A percentile compares a stretch with the other conserved stretches of the same genome.
Evolutionary conservation across 2,113 vertebrate genomes (phyloP).

Genomic region (Tonatia bakeri): DNA sequence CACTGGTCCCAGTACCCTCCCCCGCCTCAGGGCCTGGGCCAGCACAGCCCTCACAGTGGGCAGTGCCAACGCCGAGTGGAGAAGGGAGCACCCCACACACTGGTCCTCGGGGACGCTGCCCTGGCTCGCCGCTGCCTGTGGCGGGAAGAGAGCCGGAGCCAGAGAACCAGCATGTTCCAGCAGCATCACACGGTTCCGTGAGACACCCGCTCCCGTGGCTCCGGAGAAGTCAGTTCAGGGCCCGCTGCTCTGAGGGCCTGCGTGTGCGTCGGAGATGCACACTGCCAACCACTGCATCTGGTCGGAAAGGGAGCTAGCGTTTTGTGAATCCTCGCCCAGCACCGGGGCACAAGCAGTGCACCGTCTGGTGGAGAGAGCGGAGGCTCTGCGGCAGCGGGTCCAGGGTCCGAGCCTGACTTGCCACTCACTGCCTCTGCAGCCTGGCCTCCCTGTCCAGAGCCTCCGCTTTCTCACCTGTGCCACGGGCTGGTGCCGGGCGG

Average conservation of each 20-base stretch:
- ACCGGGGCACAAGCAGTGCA: fast-evolving
- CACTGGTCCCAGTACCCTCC: constrained; percentile 80
- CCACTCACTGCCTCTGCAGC: fast-evolving
- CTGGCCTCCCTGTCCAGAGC: too few species aligned
- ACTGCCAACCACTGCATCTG: neutral
- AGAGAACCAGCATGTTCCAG: fast-evolving
- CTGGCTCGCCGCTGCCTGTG: constrained; percentile 86
- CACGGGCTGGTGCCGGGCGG: fast-evolving
- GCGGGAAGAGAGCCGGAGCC: neutral
- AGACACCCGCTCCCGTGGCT: neutral
- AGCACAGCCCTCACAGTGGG: constrained; percentile 90
- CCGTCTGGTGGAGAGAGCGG: neutral
- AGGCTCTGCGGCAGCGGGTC: neutral
- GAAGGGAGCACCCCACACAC: constrained; percentile 87
- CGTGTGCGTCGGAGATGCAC: neutral
- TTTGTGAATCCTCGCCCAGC: neutral
- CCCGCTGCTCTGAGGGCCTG: too few species aligned
- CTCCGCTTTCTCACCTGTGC: neutral
- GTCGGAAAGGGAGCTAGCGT: neutral
- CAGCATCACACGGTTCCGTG: fast-evolving
- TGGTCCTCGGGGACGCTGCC: constrained; percentile 89
- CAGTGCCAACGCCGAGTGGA: constrained; percentile 88
- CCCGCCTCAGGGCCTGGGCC: constrained; percentile 89
- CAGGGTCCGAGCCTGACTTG: neutral
- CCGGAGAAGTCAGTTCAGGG: neutral